Percentiles rank a stretch among this genome's conserved stretches.
Evolutionary conservation across 2,113 vertebrate species (phyloP).

Genomic region (Gracilinanus agilis): DNA sequence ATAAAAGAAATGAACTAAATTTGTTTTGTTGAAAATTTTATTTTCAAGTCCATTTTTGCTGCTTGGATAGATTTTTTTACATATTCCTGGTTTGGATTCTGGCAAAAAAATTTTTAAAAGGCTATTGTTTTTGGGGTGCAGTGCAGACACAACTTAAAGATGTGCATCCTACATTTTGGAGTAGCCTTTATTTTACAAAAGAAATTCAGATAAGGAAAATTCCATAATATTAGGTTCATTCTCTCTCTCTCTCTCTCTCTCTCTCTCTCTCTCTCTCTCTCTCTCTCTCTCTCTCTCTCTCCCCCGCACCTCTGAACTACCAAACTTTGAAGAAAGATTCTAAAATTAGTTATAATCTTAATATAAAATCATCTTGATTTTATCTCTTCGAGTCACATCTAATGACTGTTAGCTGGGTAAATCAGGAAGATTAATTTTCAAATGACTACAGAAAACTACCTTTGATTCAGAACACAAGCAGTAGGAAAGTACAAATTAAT

Average conservation of each 20-base stretch:
- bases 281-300: no score
- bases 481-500: constrained; percentile 17
- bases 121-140: neutral
- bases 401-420: neutral
- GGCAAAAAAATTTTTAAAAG: neutral
- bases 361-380: constrained; percentile 11
- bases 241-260: neutral
- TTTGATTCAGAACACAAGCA: constrained; percentile 1
- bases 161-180: neutral
- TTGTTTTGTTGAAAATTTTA: constrained; percentile 39
- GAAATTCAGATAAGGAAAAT: neutral
- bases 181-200: neutral
- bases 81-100: neutral
- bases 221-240: neutral
- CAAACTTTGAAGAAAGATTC: neutral
- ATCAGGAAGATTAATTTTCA: neutral
- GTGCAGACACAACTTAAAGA: neutral
- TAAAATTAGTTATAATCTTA: constrained; percentile 12
- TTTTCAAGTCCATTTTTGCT: constrained; percentile 40
- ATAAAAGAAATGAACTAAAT: constrained; percentile 42
- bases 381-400: neutral
- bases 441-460: neutral
- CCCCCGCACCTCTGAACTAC: neutral
- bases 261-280: no score
- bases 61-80: neutral